Conservation (phyloP, 2,888 invertebrate genomes). For the Himalopsyche anomala region DNA sequence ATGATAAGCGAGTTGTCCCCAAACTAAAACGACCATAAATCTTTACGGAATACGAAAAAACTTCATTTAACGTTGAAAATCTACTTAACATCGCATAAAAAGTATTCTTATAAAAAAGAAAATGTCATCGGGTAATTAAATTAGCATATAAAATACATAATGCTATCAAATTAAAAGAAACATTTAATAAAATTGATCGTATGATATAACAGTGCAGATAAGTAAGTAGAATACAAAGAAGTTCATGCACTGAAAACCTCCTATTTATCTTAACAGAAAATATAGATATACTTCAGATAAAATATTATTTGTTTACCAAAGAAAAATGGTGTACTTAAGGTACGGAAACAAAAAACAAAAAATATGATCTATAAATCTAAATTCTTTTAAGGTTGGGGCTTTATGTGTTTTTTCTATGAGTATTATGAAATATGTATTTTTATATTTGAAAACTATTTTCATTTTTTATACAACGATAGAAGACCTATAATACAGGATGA, state of each 20-base stretch:
- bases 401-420: background rate
- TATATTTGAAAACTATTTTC: constrained; percentile 25
- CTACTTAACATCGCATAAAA: background rate
- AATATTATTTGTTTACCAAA: constrained; percentile 14
- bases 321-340: constrained; percentile 9
- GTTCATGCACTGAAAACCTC: too few species aligned
- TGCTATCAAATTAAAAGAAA: too few species aligned
- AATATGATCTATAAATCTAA: constrained; percentile 26
- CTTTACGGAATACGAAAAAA: background rate
- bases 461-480: background rate
- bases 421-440: constrained; percentile 26
- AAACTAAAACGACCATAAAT: background rate
- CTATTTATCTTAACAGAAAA: background rate
- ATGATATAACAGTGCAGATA: too few species aligned
- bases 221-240: too few species aligned
- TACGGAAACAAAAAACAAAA: background rate
- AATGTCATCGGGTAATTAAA: too few species aligned
- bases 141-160: too few species aligned
- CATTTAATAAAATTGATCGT: background rate
- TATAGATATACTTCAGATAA: constrained; percentile 11
- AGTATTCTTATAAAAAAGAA: background rate
- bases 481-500: background rate
- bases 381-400: background rate
- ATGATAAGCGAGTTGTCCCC: background rate
- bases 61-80: background rate